Percentiles rank a stretch among this genome's conserved stretches.
phyloP scores from a whole-genome alignment of 92 coral and sea anemone species.

The Porites lobata region DNA sequence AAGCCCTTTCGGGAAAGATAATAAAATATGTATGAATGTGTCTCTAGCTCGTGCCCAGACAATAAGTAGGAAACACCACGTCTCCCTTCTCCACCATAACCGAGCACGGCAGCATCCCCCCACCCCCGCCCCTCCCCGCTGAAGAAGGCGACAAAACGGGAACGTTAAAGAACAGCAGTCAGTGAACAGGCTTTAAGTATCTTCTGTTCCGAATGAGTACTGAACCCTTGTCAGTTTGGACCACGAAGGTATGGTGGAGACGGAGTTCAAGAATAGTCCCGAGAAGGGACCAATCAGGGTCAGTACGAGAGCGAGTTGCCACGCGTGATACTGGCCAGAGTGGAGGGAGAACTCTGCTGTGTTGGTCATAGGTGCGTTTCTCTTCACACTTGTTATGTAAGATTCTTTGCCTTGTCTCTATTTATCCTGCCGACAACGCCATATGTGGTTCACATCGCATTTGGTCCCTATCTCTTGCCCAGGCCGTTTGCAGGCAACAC shows the following conservation, averaged over 20 bases:
- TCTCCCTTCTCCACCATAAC: neutral
- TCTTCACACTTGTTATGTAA: slow-evolving; percentile 26
- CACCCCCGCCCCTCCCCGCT: neutral
- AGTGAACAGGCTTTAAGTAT: neutral
- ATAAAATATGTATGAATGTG: no score
- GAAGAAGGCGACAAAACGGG: neutral
- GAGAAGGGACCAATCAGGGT: slow-evolving; percentile 43
- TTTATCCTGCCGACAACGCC: no score
- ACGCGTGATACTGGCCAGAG: slow-evolving; percentile 24
- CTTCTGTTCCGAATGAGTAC: slow-evolving; percentile 3
- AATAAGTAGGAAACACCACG: neutral
- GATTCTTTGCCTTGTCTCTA: slow-evolving; percentile 8
- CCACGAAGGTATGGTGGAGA: neutral
- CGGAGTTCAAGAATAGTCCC: slow-evolving; percentile 22
- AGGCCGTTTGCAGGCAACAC: no score
- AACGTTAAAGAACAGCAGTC: no score
- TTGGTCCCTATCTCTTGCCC: no score
- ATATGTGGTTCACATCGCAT: no score
- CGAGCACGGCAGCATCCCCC: neutral
- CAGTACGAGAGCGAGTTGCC: slow-evolving; percentile 39
- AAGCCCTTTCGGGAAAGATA: no score
- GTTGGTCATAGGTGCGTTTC: slow-evolving; percentile 15
- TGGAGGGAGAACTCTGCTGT: neutral
- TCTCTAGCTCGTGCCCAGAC: neutral
- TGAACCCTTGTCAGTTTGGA: neutral